phyloP scores from a whole-genome alignment of 2,797 vertebrate species.

The Smutsia gigantea region DNA sequence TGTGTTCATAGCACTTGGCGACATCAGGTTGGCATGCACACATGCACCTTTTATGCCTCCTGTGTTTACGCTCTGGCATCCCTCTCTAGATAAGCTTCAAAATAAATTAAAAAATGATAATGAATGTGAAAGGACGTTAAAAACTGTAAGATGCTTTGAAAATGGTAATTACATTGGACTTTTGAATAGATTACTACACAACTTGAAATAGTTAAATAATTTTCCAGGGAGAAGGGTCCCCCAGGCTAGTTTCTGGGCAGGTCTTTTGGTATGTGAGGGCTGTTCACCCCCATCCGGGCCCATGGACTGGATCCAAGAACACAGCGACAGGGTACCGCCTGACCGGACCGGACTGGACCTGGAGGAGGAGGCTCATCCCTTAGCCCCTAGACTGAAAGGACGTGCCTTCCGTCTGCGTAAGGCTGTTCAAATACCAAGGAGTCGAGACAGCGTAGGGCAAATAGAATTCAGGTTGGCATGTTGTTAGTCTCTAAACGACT shows the following conservation, averaged over 20 bases:
- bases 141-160: constrained; percentile 59
- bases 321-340: background rate
- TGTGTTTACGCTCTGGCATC: background rate
- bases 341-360: background rate
- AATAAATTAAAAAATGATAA: constrained; percentile 38
- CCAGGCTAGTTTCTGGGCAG: constrained; percentile 18
- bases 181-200: constrained; percentile 48
- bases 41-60: background rate
- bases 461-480: background rate
- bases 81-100: background rate
- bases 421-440: background rate
- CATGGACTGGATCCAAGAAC: background rate
- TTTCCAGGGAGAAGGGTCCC: constrained; percentile 59
- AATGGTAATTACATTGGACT: constrained; percentile 46
- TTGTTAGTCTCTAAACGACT: constrained; percentile 8
- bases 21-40: background rate
- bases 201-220: constrained; percentile 62
- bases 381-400: background rate
- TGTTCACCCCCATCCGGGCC: background rate
- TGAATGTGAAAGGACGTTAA: constrained; percentile 56
- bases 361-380: background rate
- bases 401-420: background rate
- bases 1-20: background rate
- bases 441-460: background rate
- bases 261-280: background rate